Evolutionary conservation across 1,140 invertebrate genomes (phyloP).

Genomic region (Bombus confusus): DNA sequence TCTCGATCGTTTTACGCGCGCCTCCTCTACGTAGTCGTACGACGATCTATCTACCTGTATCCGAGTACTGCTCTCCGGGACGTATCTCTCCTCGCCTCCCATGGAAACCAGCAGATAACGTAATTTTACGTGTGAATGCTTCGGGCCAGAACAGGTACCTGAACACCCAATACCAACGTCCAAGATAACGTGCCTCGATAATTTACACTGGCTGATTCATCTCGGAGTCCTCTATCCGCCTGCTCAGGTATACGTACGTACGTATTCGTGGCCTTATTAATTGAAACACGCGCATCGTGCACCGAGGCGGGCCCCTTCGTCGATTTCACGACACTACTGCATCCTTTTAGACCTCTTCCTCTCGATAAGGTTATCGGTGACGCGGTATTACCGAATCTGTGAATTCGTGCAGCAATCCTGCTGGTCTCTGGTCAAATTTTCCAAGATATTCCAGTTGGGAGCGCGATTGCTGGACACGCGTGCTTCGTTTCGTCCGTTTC

Average conservation of each 20-base stretch:
- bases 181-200: constrained; percentile 75
- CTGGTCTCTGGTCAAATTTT: too few relatives aligned
- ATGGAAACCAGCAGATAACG: constrained; percentile 74
- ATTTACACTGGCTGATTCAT: constrained; percentile 76
- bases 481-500: not conserved
- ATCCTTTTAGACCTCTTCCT: not conserved
- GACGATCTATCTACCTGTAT: constrained; percentile 68
- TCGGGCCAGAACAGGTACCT: constrained; percentile 70
- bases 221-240: constrained; percentile 52
- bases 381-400: not conserved
- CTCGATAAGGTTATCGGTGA: not conserved
- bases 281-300: constrained; percentile 71
- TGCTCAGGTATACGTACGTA: constrained; percentile 42
- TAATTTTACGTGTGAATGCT: constrained; percentile 77
- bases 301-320: too few relatives aligned
- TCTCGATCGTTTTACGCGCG: constrained; percentile 67
- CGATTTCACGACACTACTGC: not conserved
- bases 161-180: constrained; percentile 71
- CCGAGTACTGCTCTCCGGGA: constrained; percentile 58
- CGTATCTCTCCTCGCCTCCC: constrained; percentile 68
- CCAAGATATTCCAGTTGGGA: too few relatives aligned
- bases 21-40: constrained; percentile 62
- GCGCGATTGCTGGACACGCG: not conserved
- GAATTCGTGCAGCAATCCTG: not conserved
- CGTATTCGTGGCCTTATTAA: constrained; percentile 75